Conservation (phyloP, 2,113 vertebrate species). For the Hydrochoerus hydrochaeris region DNA sequence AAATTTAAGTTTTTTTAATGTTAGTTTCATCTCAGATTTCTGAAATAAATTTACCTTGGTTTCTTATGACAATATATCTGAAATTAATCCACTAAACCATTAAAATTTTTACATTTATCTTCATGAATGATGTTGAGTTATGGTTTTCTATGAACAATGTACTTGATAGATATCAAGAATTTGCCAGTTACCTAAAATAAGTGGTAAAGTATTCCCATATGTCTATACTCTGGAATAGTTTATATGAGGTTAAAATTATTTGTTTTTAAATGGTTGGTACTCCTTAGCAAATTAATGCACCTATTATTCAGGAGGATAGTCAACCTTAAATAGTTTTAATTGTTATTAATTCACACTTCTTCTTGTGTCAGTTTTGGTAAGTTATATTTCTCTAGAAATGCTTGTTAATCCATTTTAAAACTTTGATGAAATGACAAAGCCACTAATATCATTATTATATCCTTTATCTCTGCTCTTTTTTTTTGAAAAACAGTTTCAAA, state of each 20-base stretch:
- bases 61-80: neutral
- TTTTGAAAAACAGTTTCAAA: neutral
- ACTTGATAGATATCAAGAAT: neutral
- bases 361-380: neutral
- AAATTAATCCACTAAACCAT: neutral
- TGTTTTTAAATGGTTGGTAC: neutral
- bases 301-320: neutral
- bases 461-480: neutral
- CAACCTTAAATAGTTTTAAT: neutral
- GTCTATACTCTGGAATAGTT: neutral
- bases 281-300: neutral
- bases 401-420: conserved; percentile 40
- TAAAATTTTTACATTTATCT: neutral
- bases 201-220: neutral
- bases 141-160: neutral
- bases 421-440: neutral
- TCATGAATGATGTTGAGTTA: neutral
- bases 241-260: neutral
- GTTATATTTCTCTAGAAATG: neutral
- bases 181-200: neutral
- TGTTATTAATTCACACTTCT: neutral
- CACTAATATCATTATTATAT: neutral
- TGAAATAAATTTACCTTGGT: neutral
- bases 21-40: neutral
- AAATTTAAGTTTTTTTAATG: neutral